Base-by-base conservation (phyloP, 2,888 invertebrate species). In the Bugula neritina region DNA sequence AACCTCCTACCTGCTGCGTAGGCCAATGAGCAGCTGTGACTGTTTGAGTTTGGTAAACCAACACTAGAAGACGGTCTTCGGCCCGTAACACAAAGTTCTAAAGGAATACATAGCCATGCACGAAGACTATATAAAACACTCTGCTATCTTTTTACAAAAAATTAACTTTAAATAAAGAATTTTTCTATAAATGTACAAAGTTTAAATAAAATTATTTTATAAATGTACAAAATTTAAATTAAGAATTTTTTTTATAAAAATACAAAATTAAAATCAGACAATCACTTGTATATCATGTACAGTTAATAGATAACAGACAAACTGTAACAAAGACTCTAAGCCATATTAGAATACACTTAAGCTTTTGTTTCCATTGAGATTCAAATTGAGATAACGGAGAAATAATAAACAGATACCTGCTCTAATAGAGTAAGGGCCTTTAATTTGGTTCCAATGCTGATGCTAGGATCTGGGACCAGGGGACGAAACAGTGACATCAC, bases 401-500 rank as follows among this genome's bases (percentile, higher is more conserved):
- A 57, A 5, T 57, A 57, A 3, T 3, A 10, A 3, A 57, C 10
- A n/a, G 3, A 57, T 27, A 63, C 63, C 63, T 63, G 29, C n/a
- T 63, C 63, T 31, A 63, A 27, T 2, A 63, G 27, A 29, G 27
- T 27, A 5, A 63, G 31, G 3, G 34, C 27, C 17, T 25, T 13
- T 10, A 63, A n/a, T 31, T 27, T 27, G 13, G 63, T 31, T 1
- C 31, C n/a, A 10, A 63, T 63, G 10, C 10, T 31, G 13, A 63
- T 63, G n/a, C 63, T 63, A 5, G 63, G 27, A 34, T 63, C 63
- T 13, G 63, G 63, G 10, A 63, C 27, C 10, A 63, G 29, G 2
- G 63, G 63, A 34, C 63, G 63, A n/a, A 63, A 63, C 63, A 63
- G 31, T n/a, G 63, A 63, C 63, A 63, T 63, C 29, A 63, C 63